Percentiles rank a stretch among this genome's conserved stretches.
These are phyloP conservation scores for Monochamus alternatus DNA, from an alignment of 2,888 invertebrate species.

Conservation along the genomic window DNA sequence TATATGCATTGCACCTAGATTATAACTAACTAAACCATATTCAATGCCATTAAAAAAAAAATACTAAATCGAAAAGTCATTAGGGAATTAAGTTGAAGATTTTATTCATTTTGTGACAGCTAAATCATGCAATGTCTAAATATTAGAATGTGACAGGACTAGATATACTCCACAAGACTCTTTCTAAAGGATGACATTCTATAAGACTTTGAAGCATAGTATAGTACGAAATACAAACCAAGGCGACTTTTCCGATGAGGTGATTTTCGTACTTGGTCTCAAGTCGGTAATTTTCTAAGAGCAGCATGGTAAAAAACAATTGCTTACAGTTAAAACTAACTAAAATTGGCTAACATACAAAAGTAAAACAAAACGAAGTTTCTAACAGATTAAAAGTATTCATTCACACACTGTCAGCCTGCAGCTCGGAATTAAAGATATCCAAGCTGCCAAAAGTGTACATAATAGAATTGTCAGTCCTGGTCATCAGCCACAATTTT, in stretches of 20 bases:
- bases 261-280: conserved; percentile 98
- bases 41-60: background rate
- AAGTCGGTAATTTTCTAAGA: conserved; percentile 95
- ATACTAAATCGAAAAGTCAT: background rate
- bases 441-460: too few relatives aligned
- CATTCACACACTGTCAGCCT: too few relatives aligned
- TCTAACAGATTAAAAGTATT: background rate
- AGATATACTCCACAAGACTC: background rate
- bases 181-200: background rate
- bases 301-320: conserved; percentile 68
- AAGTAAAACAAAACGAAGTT: conserved; percentile 7
- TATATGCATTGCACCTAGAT: background rate
- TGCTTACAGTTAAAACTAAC: conserved; percentile 26
- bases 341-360: conserved; percentile 18
- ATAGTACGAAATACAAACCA: conserved; percentile 80
- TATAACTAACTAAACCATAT: background rate
- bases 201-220: conserved; percentile 6
- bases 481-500: too few relatives aligned
- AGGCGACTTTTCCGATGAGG: conserved; percentile 96
- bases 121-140: conserved; percentile 22
- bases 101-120: background rate
- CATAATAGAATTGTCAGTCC: too few relatives aligned
- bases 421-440: too few relatives aligned
- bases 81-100: conserved; percentile 15
- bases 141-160: conserved; percentile 8